These are phyloP conservation scores for Siphamia tubifer DNA, from an alignment of 2,113 vertebrate genomes.

Conservation along the genomic window DNA sequence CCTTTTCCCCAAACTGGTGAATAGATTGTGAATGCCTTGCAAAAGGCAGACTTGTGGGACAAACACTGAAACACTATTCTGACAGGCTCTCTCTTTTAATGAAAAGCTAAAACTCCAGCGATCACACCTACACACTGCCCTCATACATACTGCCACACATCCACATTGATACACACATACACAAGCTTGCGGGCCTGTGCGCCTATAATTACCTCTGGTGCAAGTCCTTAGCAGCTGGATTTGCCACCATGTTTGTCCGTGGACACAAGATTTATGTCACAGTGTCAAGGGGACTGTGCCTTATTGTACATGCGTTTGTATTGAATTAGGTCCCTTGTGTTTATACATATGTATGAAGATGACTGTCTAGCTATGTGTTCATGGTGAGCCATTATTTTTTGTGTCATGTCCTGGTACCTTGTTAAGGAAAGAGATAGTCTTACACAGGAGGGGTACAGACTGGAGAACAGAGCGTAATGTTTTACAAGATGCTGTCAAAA, in stretches of 20 bases:
- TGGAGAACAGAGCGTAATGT: slow-evolving; percentile 18
- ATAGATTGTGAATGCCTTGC: slow-evolving; percentile 51
- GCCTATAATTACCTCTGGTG: slow-evolving; percentile 29
- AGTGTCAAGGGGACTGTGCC: not conserved
- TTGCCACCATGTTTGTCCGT: slow-evolving; percentile 19
- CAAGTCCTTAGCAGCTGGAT: slow-evolving; percentile 17
- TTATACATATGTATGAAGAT: not conserved
- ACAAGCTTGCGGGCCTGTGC: not conserved
- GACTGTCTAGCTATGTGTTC: not conserved
- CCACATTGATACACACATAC: slow-evolving; percentile 1
- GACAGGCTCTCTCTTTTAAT: slow-evolving; percentile 54
- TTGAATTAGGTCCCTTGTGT: not conserved
- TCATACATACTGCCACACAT: not conserved
- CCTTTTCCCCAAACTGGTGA: slow-evolving; percentile 11
- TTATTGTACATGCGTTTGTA: not conserved
- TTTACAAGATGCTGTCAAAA: slow-evolving; percentile 28
- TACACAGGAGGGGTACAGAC: not conserved
- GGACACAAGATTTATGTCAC: slow-evolving; percentile 19
- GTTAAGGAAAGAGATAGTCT: not conserved
- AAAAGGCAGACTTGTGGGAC: slow-evolving; percentile 42
- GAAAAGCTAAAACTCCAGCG: slow-evolving; percentile 42
- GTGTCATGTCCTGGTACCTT: not conserved
- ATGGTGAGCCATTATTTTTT: not conserved
- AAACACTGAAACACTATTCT: not conserved
- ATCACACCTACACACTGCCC: slow-evolving; percentile 2